These are phyloP conservation scores for Micrasema minimum DNA, from an alignment of 1,140 invertebrate species.

Conservation along the genomic window DNA sequence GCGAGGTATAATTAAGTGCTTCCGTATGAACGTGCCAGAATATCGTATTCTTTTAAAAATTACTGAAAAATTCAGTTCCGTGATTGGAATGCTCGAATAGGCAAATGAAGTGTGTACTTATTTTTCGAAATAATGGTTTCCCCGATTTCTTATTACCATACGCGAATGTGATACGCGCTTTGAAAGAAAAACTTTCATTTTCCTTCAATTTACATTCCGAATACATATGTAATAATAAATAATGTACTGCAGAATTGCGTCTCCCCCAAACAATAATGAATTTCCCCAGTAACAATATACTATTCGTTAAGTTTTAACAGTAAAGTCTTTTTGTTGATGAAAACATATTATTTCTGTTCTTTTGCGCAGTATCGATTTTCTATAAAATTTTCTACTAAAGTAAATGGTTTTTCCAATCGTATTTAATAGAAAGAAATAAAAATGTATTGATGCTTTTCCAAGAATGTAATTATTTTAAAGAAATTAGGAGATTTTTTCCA, in stretches of 20 bases:
- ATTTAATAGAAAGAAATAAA: no score
- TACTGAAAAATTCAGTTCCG: constrained; percentile 42
- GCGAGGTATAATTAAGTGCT: constrained; percentile 41
- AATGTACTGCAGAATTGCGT: not conserved
- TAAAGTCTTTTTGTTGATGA: constrained; percentile 11
- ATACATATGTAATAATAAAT: constrained; percentile 41
- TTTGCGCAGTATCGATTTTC: constrained; percentile 13
- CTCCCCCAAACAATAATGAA: constrained; percentile 3
- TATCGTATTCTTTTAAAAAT: constrained; percentile 47
- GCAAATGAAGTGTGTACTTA: constrained; percentile 31
- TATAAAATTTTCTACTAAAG: no score
- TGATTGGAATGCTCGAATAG: constrained; percentile 46
- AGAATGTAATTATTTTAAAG: no score
- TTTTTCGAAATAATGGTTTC: constrained; percentile 9
- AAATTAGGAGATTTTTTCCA: no score
- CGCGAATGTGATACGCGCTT: constrained; percentile 26
- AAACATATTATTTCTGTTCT: not conserved
- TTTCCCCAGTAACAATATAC: constrained; percentile 29
- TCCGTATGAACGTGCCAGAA: constrained; percentile 34
- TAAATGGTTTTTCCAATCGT: no score
- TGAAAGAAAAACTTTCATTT: constrained; percentile 28
- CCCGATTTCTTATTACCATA: constrained; percentile 12
- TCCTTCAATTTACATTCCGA: constrained; percentile 33
- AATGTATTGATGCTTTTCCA: no score
- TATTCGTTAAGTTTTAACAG: not conserved